Evolutionary conservation across 2,797 vertebrate species (phyloP), one percentile per base, ranked within the genome.

Genomic region (Loris lydekkerianus): DNA sequence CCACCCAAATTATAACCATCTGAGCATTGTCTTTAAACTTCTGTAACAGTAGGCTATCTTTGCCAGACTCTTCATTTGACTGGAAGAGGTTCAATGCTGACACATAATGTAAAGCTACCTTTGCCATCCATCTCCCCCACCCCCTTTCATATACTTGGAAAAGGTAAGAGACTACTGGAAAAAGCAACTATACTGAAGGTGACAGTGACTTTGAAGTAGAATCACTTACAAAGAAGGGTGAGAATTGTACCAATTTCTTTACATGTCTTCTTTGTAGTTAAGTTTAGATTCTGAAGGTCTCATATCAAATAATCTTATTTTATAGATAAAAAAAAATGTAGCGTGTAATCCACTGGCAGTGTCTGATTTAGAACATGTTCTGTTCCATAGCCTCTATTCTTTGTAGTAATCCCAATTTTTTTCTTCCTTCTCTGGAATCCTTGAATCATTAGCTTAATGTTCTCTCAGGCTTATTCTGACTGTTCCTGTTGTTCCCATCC

Each of bases 181-280:
- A 98, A 97, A 2, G 76, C 97, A 75, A 97, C 97, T 75, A 96
- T 97, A 61, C 63, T 98, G 63, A 97, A 94, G 10, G 98, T 98
- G 97, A 93, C 97, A 27, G 34, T 98, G 56, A 96, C 97, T 86
- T 95, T 97, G 58, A 96, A 98, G 18, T 21, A 77, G 63, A 93
- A 76, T 27, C 2, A 0, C 0, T 72, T 37, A 1, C 37, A 76
- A 15, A 18, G 65, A 89, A 76, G 14, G 4, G 10, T 46, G 31
- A 37, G 37, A 93, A n/a, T 14, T 34, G n/a, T 53, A 18, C 69
- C 29, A 21, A n/a, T 60, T 83, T 89, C 10, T 81, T 61, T 15
- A 23, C 13, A n/a, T 5, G 2, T 40, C 21, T 94, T 93, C 58
- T 83, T 18, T 88, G 73, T 61, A 88, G 21, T 21, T 69, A 90